These are phyloP conservation scores for Remorina albescens DNA, from an alignment of 2,797 vertebrate species.

Conservation along the genomic window DNA sequence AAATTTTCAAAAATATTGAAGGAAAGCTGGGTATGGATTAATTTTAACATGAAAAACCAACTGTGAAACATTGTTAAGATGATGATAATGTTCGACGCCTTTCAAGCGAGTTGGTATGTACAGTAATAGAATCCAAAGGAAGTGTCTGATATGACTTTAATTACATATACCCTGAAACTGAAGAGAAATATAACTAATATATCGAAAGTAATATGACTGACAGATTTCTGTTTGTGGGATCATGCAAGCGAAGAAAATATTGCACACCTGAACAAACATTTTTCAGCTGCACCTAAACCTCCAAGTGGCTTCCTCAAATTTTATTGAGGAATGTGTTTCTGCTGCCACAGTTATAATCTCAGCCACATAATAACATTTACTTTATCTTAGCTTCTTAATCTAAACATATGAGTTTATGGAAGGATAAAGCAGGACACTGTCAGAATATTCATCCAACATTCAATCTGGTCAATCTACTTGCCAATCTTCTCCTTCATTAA, in stretches of 20 bases:
- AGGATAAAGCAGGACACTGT: not conserved
- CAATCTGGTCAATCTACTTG: not conserved
- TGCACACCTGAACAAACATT: slow-evolving; percentile 39
- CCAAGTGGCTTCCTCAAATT: slow-evolving; percentile 31
- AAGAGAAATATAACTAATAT: slow-evolving; percentile 31
- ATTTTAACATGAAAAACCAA: slow-evolving; percentile 65
- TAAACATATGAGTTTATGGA: slow-evolving; percentile 2
- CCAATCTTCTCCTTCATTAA: slow-evolving; percentile 6
- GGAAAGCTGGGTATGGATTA: slow-evolving; percentile 48
- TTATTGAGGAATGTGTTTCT: slow-evolving; percentile 24
- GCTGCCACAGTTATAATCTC: slow-evolving; percentile 27
- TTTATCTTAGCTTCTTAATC: slow-evolving; percentile 4
- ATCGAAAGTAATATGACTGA: slow-evolving; percentile 37
- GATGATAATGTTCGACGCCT: slow-evolving; percentile 37
- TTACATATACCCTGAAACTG: slow-evolving; percentile 40
- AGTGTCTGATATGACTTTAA: slow-evolving; percentile 46
- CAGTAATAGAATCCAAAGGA: slow-evolving; percentile 39
- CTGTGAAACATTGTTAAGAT: slow-evolving; percentile 54
- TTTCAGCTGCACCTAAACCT: slow-evolving; percentile 31
- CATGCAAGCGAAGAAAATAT: slow-evolving; percentile 29
- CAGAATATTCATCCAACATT: not conserved
- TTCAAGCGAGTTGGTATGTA: slow-evolving; percentile 43
- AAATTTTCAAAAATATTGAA: slow-evolving; percentile 70
- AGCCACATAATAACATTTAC: slow-evolving; percentile 17
- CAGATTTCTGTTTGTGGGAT: slow-evolving; percentile 54